Percentiles rank a stretch among this genome's conserved stretches.
Evolutionary conservation across 1,140 invertebrate species (phyloP).

Genomic region (Drosophila kohkoa): DNA sequence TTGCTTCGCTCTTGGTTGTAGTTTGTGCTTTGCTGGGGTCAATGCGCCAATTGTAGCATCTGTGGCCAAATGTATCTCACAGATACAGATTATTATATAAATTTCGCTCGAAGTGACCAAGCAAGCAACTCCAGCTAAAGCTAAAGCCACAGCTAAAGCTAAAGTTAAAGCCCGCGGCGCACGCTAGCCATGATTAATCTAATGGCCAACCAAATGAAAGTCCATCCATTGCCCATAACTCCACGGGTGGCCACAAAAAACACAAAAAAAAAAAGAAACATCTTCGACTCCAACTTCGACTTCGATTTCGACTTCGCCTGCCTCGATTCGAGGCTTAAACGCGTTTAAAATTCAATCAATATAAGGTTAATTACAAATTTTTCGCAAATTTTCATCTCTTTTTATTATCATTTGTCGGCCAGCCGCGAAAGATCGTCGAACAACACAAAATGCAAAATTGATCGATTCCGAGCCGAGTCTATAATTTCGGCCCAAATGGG

Average conservation of each 20-base stretch:
- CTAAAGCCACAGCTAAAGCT: no score
- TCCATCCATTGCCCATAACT: slow-evolving; percentile 28
- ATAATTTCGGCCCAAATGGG: neutral
- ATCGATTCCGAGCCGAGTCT: neutral
- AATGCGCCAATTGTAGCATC: slow-evolving; percentile 60
- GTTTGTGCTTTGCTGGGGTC: slow-evolving; percentile 48
- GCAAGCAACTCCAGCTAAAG: neutral
- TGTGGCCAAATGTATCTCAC: slow-evolving; percentile 44
- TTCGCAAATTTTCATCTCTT: slow-evolving; percentile 40
- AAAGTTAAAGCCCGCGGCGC: slow-evolving; percentile 34
- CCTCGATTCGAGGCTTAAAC: slow-evolving; percentile 43
- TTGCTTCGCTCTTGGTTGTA: slow-evolving; percentile 21
- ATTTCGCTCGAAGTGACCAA: slow-evolving; percentile 42
- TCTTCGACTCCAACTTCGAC: no score
- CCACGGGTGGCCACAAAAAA: neutral
- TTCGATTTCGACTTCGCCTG: no score
- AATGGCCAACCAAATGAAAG: slow-evolving; percentile 49
- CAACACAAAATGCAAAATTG: neutral
- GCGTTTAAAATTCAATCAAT: slow-evolving; percentile 78
- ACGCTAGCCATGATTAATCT: slow-evolving; percentile 46
- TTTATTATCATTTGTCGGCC: slow-evolving; percentile 5
- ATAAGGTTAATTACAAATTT: slow-evolving; percentile 68
- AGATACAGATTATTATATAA: slow-evolving; percentile 55
- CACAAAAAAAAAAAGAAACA: no score
- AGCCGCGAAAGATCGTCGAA: neutral